phyloP scores from a whole-genome alignment of 2,113 vertebrate species.

The Pangasianodon hypophthalmus region DNA sequence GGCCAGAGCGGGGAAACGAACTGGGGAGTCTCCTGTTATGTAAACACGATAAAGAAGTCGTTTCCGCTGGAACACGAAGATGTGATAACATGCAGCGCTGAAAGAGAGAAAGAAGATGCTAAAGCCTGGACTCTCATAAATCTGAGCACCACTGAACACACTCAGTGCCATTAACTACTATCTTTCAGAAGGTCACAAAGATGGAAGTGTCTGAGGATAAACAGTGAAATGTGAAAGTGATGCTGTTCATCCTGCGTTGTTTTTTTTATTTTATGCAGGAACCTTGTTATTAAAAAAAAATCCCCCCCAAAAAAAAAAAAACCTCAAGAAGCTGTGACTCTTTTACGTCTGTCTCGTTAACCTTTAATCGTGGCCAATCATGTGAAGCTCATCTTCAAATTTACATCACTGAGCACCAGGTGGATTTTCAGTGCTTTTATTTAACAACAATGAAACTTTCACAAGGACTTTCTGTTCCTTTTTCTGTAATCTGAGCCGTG shows the following conservation, averaged over 20 bases:
- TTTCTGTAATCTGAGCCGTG: background rate
- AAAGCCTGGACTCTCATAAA: background rate
- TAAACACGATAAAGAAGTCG: conserved; percentile 56
- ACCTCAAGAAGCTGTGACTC: too few relatives aligned
- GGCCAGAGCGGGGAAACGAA: conserved; percentile 55
- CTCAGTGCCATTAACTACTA: rapidly evolving
- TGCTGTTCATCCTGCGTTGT: too few relatives aligned
- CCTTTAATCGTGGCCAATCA: too few relatives aligned
- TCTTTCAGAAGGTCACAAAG: background rate
- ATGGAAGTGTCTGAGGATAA: background rate
- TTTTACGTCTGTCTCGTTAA: too few relatives aligned
- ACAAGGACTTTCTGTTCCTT: background rate
- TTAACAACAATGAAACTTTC: background rate
- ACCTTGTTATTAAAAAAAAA: too few relatives aligned
- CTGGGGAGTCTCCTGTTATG: conserved; percentile 38
- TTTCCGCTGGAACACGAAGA: conserved; percentile 47
- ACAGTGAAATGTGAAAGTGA: too few relatives aligned
- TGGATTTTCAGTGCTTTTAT: background rate
- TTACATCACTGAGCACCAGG: background rate
- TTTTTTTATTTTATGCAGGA: too few relatives aligned
- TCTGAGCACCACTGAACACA: background rate
- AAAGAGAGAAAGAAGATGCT: conserved; percentile 19
- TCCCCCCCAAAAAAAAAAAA: too few relatives aligned
- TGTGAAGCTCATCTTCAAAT: background rate
- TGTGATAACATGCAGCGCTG: conserved; percentile 9